Evolutionary conservation across 1,140 invertebrate genomes (phyloP), one percentile per base, ranked within the genome.

Genomic region (Bombus superbus): DNA sequence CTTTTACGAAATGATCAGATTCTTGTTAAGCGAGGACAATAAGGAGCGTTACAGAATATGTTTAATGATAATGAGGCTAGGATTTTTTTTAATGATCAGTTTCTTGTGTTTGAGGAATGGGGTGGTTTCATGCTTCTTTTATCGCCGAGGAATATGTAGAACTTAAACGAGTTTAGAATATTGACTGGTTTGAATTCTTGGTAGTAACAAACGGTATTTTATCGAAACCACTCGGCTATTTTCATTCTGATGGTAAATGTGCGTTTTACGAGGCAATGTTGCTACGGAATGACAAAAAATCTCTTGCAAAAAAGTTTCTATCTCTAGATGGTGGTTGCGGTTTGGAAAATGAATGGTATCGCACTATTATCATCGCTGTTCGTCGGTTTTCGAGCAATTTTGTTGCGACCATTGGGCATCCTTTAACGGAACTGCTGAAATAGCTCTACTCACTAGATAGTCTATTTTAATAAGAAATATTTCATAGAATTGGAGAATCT

Each of bases 311-410:
- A 13, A 15, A 35, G n/a, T 68, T 40, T 5, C 13, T n/a, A 4
- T 35, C 25, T 47, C 38, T 35, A n/a, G 10, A 9, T 40, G 38
- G 18, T 62, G 4, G n/a, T 59, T 75, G 74, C 64, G 81, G 73
- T 35, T 75, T 38, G 32, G 22, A 13, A 66, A 75, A 83, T 68
- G 53, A 82, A 74, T 74, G 57, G 79, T 75, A 82, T 44, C 69
- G 69, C 32, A n/a, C 25, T 38, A 59, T 82, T 74, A 66, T 62
- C 80, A 40, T 18, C n/a, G 42, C n/a, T n/a, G 69, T 74, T 35
- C 44, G 44, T 57, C 53, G 13, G 38, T 73, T 73, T 38, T 22
- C 38, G 8, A 47, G 53, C 18, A 47, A 81, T 74, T 81, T 62
- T 32, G 42, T 28, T 22, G 40, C 53, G 47, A 35, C 68, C 28